Conservation (phyloP, 2,888 invertebrate genomes). For the Leptopilina myrica region DNA sequence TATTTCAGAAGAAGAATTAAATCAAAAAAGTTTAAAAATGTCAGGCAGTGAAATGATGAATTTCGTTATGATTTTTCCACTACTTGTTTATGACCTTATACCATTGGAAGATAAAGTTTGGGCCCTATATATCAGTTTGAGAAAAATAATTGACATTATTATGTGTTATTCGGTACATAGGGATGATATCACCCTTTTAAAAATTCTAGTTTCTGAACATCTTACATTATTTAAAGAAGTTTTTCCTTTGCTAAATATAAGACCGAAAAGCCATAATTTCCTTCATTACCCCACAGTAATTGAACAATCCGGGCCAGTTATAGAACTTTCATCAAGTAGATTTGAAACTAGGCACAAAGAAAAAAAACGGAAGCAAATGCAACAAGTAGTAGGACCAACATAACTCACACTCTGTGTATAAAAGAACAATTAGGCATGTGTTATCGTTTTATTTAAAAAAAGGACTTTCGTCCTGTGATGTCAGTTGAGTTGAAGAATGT, state of each 20-base stretch:
- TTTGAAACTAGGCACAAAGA: conserved; percentile 43
- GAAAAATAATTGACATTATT: conserved; percentile 44
- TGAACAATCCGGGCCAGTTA: conserved; percentile 31
- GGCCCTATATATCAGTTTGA: conserved; percentile 43
- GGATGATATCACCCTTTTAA: conserved; percentile 22
- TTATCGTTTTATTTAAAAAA: conserved; percentile 41
- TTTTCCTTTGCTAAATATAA: conserved; percentile 36
- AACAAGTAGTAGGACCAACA: conserved; percentile 30
- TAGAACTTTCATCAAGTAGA: conserved; percentile 31
- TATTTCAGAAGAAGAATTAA: conserved; percentile 39
- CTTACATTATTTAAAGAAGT: conserved; percentile 39
- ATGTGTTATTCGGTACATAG: conserved; percentile 15
- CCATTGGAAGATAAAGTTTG: conserved; percentile 40
- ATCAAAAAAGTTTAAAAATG: conserved; percentile 43
- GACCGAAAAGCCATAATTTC: conserved; percentile 46
- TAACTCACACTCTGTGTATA: conserved; percentile 27
- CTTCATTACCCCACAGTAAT: conserved; percentile 37
- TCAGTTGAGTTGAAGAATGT: conserved; percentile 2
- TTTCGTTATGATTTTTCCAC: conserved; percentile 46
- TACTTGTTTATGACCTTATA: conserved; percentile 48
- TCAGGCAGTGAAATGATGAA: conserved; percentile 50
- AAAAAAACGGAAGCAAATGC: conserved; percentile 41
- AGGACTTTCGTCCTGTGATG: conserved; percentile 9
- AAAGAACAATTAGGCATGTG: conserved; percentile 52
- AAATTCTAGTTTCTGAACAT: conserved; percentile 43